phyloP scores from a whole-genome alignment of 2,113 vertebrate species.

The Irena cyanogastra region DNA sequence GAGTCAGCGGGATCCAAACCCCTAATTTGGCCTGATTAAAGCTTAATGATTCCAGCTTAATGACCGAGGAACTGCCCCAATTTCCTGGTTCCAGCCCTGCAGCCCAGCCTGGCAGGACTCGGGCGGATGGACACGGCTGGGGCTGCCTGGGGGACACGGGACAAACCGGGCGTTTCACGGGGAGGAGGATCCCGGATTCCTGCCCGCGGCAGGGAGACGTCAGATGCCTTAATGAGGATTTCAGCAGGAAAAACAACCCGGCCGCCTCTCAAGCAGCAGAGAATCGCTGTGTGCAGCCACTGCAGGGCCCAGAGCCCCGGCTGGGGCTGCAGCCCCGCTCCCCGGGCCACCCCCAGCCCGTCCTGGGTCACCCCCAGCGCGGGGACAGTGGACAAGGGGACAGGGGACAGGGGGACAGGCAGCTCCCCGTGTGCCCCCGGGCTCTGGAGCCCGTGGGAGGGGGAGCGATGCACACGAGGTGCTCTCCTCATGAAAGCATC shows the following conservation, averaged over 20 bases:
- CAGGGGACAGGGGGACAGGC: accelerated
- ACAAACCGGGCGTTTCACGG: neutral
- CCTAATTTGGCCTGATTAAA: slow-evolving; percentile 18
- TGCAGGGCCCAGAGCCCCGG: neutral
- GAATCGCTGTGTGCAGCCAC: accelerated
- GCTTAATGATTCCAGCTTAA: neutral
- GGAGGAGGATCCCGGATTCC: neutral
- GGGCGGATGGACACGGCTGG: neutral
- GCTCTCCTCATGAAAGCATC: slow-evolving; percentile 44
- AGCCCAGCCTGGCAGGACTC: neutral
- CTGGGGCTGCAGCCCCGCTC: neutral
- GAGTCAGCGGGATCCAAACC: neutral
- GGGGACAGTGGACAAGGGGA: too few relatives aligned
- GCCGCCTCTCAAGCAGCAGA: neutral
- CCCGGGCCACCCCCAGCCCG: neutral
- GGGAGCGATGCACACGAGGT: neutral
- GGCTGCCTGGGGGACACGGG: neutral
- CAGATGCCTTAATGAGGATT: neutral
- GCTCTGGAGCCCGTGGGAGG: slow-evolving; percentile 12
- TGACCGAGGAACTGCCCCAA: neutral
- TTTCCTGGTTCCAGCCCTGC: neutral
- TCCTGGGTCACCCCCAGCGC: neutral
- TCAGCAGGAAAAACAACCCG: neutral
- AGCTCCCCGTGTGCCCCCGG: neutral
- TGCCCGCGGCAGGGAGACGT: neutral